phyloP scores from a whole-genome alignment of 2,797 vertebrate genomes.

The Hapalemur alaotrensis region DNA sequence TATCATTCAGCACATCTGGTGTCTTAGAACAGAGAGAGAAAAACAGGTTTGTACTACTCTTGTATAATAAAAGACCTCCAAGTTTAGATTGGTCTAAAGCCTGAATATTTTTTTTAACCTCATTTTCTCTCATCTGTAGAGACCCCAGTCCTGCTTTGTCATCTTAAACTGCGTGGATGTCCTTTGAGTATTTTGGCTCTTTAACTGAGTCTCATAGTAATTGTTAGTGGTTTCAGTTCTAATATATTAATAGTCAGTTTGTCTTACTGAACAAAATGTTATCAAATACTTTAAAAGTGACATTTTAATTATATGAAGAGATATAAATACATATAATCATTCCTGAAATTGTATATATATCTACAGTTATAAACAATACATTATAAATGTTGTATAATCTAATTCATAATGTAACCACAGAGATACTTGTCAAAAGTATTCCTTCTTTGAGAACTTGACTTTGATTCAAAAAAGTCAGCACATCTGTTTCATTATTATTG shows the following conservation, averaged over 20 bases:
- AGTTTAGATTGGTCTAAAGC: not conserved
- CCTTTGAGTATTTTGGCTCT: not conserved
- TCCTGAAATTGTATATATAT: not conserved
- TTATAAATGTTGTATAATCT: not conserved
- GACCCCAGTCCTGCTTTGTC: not conserved
- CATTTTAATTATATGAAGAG: not conserved
- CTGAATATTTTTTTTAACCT: not conserved
- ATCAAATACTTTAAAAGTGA: conserved; percentile 38
- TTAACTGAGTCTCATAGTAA: conserved; percentile 24
- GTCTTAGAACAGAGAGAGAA: not conserved
- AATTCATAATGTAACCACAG: not conserved
- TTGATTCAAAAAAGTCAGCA: not conserved
- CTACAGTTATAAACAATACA: not conserved
- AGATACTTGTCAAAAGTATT: not conserved
- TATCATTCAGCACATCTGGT: not conserved
- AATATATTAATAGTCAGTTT: not conserved
- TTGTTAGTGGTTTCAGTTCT: conserved; percentile 22
- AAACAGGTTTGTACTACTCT: not conserved
- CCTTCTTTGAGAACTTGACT: conserved; percentile 9
- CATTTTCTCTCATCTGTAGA: not conserved
- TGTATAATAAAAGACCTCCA: not conserved
- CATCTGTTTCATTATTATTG: not conserved
- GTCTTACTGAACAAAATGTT: conserved; percentile 11
- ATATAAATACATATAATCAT: not conserved
- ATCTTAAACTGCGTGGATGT: not conserved